phyloP scores from a whole-genome alignment of 2,888 invertebrate genomes.

The Acanthosepion pharaonis region DNA sequence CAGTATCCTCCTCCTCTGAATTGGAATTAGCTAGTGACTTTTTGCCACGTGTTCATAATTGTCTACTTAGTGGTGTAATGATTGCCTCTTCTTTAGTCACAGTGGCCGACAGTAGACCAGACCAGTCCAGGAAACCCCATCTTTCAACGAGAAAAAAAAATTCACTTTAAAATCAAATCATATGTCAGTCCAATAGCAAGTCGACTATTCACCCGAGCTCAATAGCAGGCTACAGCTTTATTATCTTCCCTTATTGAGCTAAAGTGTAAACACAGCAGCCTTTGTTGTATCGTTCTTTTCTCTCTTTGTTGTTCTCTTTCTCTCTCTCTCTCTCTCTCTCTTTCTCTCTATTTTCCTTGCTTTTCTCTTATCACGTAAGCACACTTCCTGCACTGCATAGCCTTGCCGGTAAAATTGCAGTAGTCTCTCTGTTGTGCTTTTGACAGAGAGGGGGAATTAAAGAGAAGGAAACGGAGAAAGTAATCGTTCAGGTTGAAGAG shows the following conservation, averaged over 20 bases:
- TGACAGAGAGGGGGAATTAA: not conserved
- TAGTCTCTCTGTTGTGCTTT: not conserved
- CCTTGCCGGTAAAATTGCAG: not conserved
- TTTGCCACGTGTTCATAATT: not conserved
- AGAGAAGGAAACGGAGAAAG: not conserved
- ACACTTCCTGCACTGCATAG: not conserved
- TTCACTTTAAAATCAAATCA: conserved; percentile 58
- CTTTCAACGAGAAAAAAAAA: no score
- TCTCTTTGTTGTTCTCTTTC: not conserved
- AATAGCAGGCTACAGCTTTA: not conserved
- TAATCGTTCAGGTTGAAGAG: not conserved
- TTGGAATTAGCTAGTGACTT: not conserved
- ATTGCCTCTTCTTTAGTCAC: not conserved
- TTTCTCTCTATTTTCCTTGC: not conserved
- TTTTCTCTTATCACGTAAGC: not conserved
- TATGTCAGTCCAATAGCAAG: conserved; percentile 51
- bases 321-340: not conserved
- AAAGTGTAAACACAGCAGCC: not conserved
- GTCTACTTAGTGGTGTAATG: not conserved
- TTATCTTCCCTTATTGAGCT: not conserved
- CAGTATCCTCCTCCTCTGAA: not conserved
- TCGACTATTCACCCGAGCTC: conserved; percentile 49
- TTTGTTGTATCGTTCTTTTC: not conserved
- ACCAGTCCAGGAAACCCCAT: not conserved
- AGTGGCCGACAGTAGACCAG: not conserved